These are phyloP conservation scores for Tokudaia muenninki DNA, from an alignment of 2,797 vertebrate species.

Conservation along the genomic window DNA sequence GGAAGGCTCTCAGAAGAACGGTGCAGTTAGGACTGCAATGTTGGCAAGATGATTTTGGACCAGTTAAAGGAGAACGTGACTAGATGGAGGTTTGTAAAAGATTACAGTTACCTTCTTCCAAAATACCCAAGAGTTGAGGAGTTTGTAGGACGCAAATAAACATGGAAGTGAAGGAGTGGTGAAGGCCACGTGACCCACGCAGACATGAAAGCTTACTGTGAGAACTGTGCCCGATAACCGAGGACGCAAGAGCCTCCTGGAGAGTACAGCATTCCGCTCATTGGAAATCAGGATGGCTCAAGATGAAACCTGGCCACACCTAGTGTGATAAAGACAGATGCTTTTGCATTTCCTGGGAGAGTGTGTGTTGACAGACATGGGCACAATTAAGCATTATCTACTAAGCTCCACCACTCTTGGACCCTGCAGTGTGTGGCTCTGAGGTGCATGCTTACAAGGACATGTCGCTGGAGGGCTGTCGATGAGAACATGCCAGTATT, in stretches of 20 bases:
- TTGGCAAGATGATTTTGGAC: background rate
- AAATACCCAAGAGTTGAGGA: background rate
- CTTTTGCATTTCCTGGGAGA: background rate
- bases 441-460: background rate
- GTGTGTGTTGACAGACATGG: background rate
- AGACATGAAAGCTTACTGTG: background rate
- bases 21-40: background rate
- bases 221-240: background rate
- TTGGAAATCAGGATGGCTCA: background rate
- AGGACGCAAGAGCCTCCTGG: background rate
- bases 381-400: background rate
- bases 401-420: background rate
- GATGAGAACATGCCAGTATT: background rate
- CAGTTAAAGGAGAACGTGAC: background rate
- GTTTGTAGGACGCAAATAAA: background rate
- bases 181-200: background rate
- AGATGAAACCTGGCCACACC: background rate
- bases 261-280: background rate
- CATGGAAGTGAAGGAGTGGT: background rate
- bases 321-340: background rate
- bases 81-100: constrained; percentile 8
- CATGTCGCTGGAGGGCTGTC: accelerated
- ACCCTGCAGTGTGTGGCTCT: background rate
- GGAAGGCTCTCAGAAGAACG: background rate
- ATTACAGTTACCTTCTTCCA: background rate